Base-by-base conservation (phyloP, 2,113 vertebrate species). In the Uria lomvia region DNA sequence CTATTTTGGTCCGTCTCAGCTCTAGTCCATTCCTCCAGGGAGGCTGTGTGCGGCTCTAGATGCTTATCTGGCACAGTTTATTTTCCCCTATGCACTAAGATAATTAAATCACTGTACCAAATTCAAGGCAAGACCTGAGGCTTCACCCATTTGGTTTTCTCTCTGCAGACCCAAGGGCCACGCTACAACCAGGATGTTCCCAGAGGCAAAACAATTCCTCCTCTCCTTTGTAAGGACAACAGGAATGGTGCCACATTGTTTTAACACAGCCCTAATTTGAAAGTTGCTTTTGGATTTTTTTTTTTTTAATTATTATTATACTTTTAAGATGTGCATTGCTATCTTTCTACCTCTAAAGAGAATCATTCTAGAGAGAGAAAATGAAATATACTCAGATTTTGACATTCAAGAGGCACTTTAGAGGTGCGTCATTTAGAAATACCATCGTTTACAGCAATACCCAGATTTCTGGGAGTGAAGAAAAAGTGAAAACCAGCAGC, bases 381-480 rank as follows among this genome's bases (percentile, higher is more conserved):
- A 60, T 2, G 8, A 63, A 75, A 34, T 15, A 9, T 1, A 6
- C 21, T 11, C 19, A n/a, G 34, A 36, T n/a, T n/a, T 0, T 81
- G 17, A 21, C 7, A 29, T 8, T 77, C 9, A 38, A 38, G 72
- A 43, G 40, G 38, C 4, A 8, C 50, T 77, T 24, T 5, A 58
- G 21, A 68, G n/a, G 11, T 9, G 62, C 45, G 59, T 12, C 17
- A 5, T 20, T 40, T 65, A 43, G 52, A 49, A 88, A 47, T 4
- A 13, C 8, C 27, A 14, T 4, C 2, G 0, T 32, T 92, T 32
- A 3, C 1, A 58, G 66, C 0, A 4, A 27, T 3, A 27, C 7
- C 50, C 53, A 53, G 8, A 4, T 72, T 68, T 60, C 66, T 53
- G 42, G 24, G 34, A 80, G 36, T 0, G 20, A 91, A 75, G 16